Percentiles rank a stretch among this genome's conserved stretches.
Conservation (phyloP, 2,113 vertebrate species). For the Peucedramus taeniatus region DNA sequence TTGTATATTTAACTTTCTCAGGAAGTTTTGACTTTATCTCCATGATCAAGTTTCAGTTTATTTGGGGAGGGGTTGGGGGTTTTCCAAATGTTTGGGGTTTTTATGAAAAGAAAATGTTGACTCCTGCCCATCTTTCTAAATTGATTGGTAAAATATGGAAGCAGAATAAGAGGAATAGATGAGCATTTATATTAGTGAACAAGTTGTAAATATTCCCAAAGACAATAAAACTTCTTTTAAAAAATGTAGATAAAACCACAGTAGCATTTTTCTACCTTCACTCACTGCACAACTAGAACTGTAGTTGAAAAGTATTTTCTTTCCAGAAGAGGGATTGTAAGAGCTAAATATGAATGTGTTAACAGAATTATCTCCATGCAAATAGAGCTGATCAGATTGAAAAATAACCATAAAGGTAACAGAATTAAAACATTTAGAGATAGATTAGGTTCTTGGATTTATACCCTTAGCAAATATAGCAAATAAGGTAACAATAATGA, state of each 20-base stretch:
- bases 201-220: background rate
- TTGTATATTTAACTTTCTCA: background rate
- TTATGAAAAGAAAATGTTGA: background rate
- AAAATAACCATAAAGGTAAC: background rate
- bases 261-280: background rate
- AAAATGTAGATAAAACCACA: background rate
- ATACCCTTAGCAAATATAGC: background rate
- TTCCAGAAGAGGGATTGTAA: background rate
- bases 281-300: background rate
- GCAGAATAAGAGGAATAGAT: background rate
- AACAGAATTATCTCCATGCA: background rate
- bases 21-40: background rate
- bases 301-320: background rate
- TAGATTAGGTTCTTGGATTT: background rate
- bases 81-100: background rate
- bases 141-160: background rate
- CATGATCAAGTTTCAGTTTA: background rate
- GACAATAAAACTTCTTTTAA: background rate
- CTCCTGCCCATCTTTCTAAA: background rate
- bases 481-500: background rate
- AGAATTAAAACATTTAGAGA: background rate
- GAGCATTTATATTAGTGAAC: background rate
- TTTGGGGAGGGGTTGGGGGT: accelerated
- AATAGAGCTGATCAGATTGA: background rate
- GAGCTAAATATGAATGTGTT: background rate